A percentile compares a stretch with the other conserved stretches of the same genome.
Evolutionary conservation across 1,140 invertebrate species (phyloP).

Genomic region (Colletes latitarsis): DNA sequence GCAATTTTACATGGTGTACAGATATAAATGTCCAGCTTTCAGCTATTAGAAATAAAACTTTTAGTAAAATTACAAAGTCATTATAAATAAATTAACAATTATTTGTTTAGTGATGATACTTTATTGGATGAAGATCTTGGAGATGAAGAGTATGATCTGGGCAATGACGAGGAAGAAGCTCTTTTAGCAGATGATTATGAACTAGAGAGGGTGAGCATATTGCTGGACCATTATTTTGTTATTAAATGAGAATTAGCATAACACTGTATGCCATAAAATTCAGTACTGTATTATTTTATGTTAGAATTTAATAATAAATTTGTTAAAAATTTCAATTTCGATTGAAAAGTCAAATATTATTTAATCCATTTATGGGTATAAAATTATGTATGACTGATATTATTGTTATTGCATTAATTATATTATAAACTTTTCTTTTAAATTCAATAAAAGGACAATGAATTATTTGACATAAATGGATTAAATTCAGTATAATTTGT

Average conservation of each 20-base stretch:
- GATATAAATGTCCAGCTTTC: background rate
- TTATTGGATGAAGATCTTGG: constrained; percentile 80
- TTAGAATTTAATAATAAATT: constrained; percentile 1
- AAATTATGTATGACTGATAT: background rate
- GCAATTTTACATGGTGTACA: background rate
- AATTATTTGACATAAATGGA: background rate
- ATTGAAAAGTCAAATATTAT: background rate
- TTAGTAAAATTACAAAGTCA: background rate
- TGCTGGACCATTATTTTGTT: constrained; percentile 67
- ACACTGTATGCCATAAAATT: background rate
- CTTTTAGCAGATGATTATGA: constrained; percentile 80
- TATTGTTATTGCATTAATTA: background rate
- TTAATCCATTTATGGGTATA: background rate
- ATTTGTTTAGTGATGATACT: constrained; percentile 75
- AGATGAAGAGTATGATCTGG: constrained; percentile 79
- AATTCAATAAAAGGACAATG: background rate
- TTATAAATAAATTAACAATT: constrained; percentile 1
- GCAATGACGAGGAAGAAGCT: constrained; percentile 80
- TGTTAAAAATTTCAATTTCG: background rate
- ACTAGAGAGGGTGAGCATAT: constrained; percentile 78
- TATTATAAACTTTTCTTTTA: background rate
- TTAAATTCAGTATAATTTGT: constrained; percentile 29
- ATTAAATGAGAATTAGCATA: constrained; percentile 28
- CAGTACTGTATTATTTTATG: background rate
- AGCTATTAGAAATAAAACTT: background rate